These are phyloP conservation scores for Atopsyche davidsoni DNA, from an alignment of 1,140 invertebrate species.

Conservation along the genomic window DNA sequence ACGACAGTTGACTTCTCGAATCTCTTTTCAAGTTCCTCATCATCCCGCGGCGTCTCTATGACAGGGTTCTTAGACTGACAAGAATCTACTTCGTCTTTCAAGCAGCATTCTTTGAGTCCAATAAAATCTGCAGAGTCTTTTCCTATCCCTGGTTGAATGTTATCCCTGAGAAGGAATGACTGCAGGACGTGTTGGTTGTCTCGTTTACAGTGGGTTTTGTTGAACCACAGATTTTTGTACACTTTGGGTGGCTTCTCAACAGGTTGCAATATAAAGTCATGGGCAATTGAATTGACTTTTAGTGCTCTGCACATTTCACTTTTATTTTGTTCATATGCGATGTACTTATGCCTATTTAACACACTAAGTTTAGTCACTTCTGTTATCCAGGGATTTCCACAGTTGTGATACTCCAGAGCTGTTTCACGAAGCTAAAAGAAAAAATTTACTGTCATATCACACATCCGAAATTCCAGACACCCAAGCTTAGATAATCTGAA, in stretches of 20 bases:
- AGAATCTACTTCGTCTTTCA: conserved; percentile 3
- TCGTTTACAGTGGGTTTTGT: conserved; percentile 25
- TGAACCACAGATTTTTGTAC: conserved; percentile 21
- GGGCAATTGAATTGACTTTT: neutral
- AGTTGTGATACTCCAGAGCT: conserved; percentile 62
- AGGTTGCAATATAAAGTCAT: conserved; percentile 6
- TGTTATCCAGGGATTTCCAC: conserved; percentile 45
- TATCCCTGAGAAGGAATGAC: conserved; percentile 18
- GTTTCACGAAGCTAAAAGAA: conserved; percentile 56
- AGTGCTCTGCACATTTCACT: conserved; percentile 13
- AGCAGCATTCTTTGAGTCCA: conserved; percentile 17
- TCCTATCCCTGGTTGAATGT: conserved; percentile 5
- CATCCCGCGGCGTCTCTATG: neutral
- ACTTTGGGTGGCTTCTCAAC: conserved; percentile 1
- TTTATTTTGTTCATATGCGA: conserved; percentile 20
- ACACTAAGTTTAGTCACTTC: conserved; percentile 36
- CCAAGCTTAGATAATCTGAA: no score
- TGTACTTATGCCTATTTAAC: conserved; percentile 22
- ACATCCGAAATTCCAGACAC: no score
- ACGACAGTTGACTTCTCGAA: conserved; percentile 2
- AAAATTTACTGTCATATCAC: no score
- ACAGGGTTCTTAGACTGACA: neutral
- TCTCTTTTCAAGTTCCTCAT: neutral
- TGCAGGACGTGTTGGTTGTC: conserved; percentile 34
- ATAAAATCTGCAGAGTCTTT: conserved; percentile 9